Conservation (phyloP, 2,797 vertebrate genomes). For the Hippopotamyrus pictus region DNA sequence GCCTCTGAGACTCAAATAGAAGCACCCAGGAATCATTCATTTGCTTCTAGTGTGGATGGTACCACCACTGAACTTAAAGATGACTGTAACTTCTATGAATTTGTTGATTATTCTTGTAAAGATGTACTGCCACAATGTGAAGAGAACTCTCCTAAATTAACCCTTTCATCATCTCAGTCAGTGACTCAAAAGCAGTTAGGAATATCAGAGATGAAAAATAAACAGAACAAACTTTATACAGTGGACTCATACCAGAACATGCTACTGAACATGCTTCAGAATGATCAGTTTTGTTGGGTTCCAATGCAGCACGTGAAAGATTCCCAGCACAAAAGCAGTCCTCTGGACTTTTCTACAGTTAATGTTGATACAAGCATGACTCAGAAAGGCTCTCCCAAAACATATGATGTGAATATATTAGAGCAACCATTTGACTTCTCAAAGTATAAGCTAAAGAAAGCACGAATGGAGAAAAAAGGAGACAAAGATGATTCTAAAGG, state of each 20-base stretch:
- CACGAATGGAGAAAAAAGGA: constrained; percentile 36
- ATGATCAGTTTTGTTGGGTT: constrained; percentile 30
- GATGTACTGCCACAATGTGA: constrained; percentile 36
- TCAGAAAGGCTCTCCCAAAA: constrained; percentile 16
- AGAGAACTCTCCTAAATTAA: constrained; percentile 11
- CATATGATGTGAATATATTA: constrained; percentile 22
- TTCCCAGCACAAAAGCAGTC: constrained; percentile 37
- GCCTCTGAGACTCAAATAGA: not conserved
- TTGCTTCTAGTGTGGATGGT: not conserved
- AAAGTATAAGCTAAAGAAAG: constrained; percentile 40
- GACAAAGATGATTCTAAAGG: constrained; percentile 16
- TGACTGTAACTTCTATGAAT: not conserved
- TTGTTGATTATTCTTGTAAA: constrained; percentile 7
- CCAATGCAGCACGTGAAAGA: constrained; percentile 28
- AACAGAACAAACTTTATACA: constrained; percentile 32
- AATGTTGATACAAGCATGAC: constrained; percentile 31
- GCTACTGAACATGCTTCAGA: constrained; percentile 36
- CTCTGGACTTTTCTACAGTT: constrained; percentile 58
- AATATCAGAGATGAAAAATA: constrained; percentile 20
- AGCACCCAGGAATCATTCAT: not conserved
- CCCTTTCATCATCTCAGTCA: not conserved
- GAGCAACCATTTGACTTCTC: constrained; percentile 56
- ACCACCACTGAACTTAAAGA: not conserved
- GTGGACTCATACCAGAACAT: constrained; percentile 43
- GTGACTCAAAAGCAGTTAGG: constrained; percentile 6